These are phyloP conservation scores for Eledone cirrhosa DNA, from an alignment of 2,888 invertebrate genomes.

Conservation along the genomic window DNA sequence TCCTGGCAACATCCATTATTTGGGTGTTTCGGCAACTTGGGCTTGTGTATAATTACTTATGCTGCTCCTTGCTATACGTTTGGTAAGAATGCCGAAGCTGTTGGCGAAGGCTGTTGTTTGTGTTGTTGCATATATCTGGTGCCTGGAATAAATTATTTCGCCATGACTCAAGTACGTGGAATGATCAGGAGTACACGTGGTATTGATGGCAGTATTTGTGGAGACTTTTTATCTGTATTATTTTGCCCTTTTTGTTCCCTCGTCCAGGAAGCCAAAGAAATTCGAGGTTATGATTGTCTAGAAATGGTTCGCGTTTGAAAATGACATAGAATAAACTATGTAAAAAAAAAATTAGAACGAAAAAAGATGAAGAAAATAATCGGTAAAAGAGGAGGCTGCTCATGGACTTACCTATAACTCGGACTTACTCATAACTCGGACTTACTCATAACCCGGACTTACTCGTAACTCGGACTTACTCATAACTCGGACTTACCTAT, in stretches of 20 bases:
- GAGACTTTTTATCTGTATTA: slow-evolving; percentile 41
- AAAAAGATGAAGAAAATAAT: too few relatives aligned
- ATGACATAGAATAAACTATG: not conserved
- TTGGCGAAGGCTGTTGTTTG: slow-evolving; percentile 52
- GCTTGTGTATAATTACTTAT: slow-evolving; percentile 42
- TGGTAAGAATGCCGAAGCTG: slow-evolving; percentile 52
- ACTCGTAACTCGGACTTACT: too few relatives aligned
- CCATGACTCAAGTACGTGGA: slow-evolving; percentile 40
- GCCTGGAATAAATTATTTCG: slow-evolving; percentile 42
- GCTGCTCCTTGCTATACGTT: slow-evolving; percentile 46
- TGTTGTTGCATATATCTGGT: slow-evolving; percentile 47
- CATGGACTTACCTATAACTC: too few relatives aligned
- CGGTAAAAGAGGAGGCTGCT: too few relatives aligned
- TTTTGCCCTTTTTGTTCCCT: slow-evolving; percentile 50
- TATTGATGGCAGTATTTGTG: slow-evolving; percentile 43
- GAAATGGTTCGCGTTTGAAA: slow-evolving; percentile 32
- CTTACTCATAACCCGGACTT: too few relatives aligned
- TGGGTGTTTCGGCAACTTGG: slow-evolving; percentile 44
- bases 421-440: too few relatives aligned
- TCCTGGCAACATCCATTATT: slow-evolving; percentile 39
- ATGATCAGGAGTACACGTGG: slow-evolving; percentile 45
- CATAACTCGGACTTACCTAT: too few relatives aligned
- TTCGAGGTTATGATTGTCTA: slow-evolving; percentile 31
- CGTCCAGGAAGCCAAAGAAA: slow-evolving; percentile 50
- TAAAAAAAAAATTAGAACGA: too few relatives aligned